Base-by-base conservation (phyloP, 2,113 vertebrate genomes). In the Pachycephala philippinensis region DNA sequence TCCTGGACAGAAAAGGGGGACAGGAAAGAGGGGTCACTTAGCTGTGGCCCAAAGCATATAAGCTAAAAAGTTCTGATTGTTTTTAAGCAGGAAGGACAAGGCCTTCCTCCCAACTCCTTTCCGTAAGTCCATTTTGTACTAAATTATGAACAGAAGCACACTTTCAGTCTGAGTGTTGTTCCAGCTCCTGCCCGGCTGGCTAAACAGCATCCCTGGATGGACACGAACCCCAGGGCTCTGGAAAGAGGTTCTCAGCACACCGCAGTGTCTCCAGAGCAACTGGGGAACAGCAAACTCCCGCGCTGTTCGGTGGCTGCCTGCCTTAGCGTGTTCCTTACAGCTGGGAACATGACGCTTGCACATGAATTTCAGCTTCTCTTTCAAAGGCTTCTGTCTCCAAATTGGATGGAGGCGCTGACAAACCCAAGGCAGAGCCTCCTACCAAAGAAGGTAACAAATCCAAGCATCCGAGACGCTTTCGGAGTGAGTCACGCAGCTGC, bases 91-190 rank as follows among this genome's bases (percentile, higher is more conserved):
- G 37, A 78, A 74, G 13, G 45, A 40, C 13, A 47, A 45, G n/a
- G 59, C 18, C n/a, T 49, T 45, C 12, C 35, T 21, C 30, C 24
- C 42, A 57, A 33, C 27, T 33, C 39, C 63, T 42, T 44, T 27
- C 37, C 4, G 4, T 10, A 49, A 44, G 39, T 77, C 49, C 8
- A 42, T 30, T 84, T 42, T 42, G 18, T 15, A 47, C 21, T 49
- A 56, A 42, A 63, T 68, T 42, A 40, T 31, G 20, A 71, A 44
- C 18, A 47, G 27, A 56, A 59, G 19, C 15, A 71, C 21, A 9
- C 13, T 15, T 75, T 21, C 54, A 30, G 22, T 15, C 16, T 0
- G 1, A 39, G 7, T 1, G 8, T 3, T 8, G 27, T 3, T 23
- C 20, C 33, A 15, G 60, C n/a, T 37, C 23, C 45, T 21, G 40